Evolutionary conservation across 2,113 vertebrate genomes (phyloP).

Genomic region (Vulpes vulpes): DNA sequence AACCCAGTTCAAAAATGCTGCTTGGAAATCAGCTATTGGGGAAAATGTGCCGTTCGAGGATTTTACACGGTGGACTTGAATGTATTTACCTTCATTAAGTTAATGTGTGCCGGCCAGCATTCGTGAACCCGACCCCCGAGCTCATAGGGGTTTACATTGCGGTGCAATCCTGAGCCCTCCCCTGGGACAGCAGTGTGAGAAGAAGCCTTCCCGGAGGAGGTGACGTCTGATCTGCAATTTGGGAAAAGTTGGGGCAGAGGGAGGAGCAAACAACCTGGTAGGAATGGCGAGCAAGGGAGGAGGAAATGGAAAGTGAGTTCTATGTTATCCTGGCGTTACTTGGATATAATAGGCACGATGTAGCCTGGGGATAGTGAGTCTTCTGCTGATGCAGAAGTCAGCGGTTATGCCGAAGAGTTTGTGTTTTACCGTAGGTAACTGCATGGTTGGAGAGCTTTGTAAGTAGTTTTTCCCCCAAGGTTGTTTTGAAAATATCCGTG

Average conservation of each 20-base stretch:
- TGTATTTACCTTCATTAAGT: background rate
- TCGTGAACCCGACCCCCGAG: background rate
- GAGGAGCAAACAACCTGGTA: background rate
- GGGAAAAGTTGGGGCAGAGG: background rate
- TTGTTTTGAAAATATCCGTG: background rate
- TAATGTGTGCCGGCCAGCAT: background rate
- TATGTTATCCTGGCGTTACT: background rate
- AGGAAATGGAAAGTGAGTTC: background rate
- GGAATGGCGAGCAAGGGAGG: background rate
- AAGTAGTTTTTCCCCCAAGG: background rate
- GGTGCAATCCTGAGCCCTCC: background rate
- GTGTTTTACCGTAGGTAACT: background rate
- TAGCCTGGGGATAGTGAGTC: background rate
- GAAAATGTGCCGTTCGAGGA: background rate
- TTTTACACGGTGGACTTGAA: background rate
- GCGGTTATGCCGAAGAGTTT: background rate
- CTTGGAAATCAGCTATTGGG: background rate
- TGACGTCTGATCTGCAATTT: background rate
- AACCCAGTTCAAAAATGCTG: background rate
- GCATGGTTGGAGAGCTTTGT: background rate
- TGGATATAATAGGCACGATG: background rate
- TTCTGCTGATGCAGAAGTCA: background rate
- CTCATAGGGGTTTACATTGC: background rate
- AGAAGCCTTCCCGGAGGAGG: background rate
- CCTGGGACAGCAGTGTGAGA: background rate